Conservation (phyloP, 2,888 invertebrate genomes). For the Desoria tigrina region DNA sequence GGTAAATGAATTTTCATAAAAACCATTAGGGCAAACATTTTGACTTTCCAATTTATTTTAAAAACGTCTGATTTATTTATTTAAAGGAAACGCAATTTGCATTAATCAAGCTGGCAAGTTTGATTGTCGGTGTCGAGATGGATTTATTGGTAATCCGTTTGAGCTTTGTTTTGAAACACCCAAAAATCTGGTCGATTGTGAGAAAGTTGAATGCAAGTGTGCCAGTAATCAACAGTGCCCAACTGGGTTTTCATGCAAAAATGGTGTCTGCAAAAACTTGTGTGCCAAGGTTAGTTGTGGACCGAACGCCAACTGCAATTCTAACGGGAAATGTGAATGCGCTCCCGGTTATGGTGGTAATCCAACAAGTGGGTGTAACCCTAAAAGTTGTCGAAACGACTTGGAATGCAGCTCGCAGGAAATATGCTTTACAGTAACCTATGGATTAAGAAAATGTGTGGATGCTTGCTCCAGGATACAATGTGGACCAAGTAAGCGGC, state of each 20-base stretch:
- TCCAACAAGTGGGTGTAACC: slow-evolving; percentile 75
- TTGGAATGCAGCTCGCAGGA: slow-evolving; percentile 78
- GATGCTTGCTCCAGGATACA: slow-evolving; percentile 84
- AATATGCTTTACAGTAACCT: slow-evolving; percentile 83
- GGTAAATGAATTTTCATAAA: slow-evolving; percentile 54
- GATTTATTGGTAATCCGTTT: slow-evolving; percentile 84
- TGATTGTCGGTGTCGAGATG: slow-evolving; percentile 84
- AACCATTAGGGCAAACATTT: too few species aligned
- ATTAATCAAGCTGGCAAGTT: slow-evolving; percentile 86
- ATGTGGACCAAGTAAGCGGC: slow-evolving; percentile 70
- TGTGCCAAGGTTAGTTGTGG: slow-evolving; percentile 78
- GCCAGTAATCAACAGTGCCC: slow-evolving; percentile 41
- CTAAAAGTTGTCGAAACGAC: slow-evolving; percentile 76
- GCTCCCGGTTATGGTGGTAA: slow-evolving; percentile 71
- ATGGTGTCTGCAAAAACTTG: slow-evolving; percentile 72
- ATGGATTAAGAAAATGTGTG: slow-evolving; percentile 76
- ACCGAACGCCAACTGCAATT: slow-evolving; percentile 75
- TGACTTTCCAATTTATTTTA: too few species aligned
- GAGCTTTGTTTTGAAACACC: slow-evolving; percentile 64
- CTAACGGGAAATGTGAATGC: slow-evolving; percentile 74
- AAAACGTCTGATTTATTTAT: neutral
- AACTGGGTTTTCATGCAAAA: slow-evolving; percentile 66
- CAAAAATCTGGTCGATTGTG: slow-evolving; percentile 47
- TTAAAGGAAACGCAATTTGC: slow-evolving; percentile 73
- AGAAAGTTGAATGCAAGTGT: slow-evolving; percentile 46